A percentile compares a stretch with the other conserved stretches of the same genome.
phyloP scores from a whole-genome alignment of 2,113 vertebrate genomes.

The Hyperopisus bebe region DNA sequence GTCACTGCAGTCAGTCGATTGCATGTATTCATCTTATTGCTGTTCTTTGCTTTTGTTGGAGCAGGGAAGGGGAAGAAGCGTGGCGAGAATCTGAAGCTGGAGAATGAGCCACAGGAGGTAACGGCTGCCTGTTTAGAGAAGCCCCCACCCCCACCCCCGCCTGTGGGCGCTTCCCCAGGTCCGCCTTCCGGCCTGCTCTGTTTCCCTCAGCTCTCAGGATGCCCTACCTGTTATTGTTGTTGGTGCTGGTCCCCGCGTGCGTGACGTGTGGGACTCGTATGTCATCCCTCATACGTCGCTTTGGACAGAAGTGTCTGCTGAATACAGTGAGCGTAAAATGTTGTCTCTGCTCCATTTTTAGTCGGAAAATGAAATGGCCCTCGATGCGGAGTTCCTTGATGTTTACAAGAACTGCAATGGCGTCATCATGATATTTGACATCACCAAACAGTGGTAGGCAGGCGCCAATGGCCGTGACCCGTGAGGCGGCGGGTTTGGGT shows the following conservation, averaged over 20 bases:
- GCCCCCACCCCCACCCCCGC: neutral
- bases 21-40: neutral
- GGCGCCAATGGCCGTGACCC: neutral
- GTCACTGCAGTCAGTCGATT: neutral
- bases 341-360: conserved; percentile 35
- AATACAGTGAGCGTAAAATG: neutral
- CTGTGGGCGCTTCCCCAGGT: neutral
- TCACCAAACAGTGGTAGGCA: conserved; percentile 95
- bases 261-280: neutral
- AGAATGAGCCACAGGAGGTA: conserved; percentile 97
- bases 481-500: neutral
- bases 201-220: neutral
- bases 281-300: neutral
- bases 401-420: conserved; percentile 98
- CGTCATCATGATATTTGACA: conserved; percentile 98
- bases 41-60: conserved; percentile 24
- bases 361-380: conserved; percentile 83
- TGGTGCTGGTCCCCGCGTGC: neutral
- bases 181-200: neutral
- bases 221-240: neutral
- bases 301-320: neutral
- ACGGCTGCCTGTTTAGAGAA: conserved; percentile 33
- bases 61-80: conserved; percentile 91
- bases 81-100: conserved; percentile 86
- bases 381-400: conserved; percentile 95